A percentile compares a stretch with the other conserved stretches of the same genome.
These are phyloP conservation scores for Percopsis omiscomaycus DNA, from an alignment of 2,797 vertebrate genomes.

Conservation along the genomic window DNA sequence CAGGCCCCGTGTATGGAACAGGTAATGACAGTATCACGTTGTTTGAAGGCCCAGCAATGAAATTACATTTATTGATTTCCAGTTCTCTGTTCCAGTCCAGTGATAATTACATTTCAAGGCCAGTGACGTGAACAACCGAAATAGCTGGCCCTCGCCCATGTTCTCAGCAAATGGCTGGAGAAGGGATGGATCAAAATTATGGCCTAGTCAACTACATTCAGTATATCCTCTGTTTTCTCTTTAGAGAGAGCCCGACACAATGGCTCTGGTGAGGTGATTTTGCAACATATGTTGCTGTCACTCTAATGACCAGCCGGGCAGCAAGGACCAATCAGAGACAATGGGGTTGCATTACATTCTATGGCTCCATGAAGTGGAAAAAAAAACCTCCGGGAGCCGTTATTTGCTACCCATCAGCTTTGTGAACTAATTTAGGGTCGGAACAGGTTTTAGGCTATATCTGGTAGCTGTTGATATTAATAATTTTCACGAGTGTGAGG, in stretches of 20 bases:
- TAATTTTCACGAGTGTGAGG: neutral
- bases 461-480: neutral
- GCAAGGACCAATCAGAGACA: constrained; percentile 1
- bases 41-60: constrained; percentile 56
- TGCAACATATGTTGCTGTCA: constrained; percentile 27
- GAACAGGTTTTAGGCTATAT: neutral
- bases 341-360: constrained; percentile 2
- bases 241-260: constrained; percentile 12
- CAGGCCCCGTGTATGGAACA: constrained; percentile 44
- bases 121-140: constrained; percentile 40
- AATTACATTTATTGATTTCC: constrained; percentile 68
- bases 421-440: neutral
- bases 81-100: constrained; percentile 55
- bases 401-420: neutral
- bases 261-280: constrained; percentile 24
- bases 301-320: constrained; percentile 22
- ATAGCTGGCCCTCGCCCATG: constrained; percentile 9
- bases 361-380: neutral
- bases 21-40: constrained; percentile 52
- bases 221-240: constrained; percentile 23
- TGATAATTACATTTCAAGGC: constrained; percentile 54
- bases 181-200: constrained; percentile 22
- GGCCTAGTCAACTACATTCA: constrained; percentile 2
- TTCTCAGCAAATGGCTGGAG: constrained; percentile 33
- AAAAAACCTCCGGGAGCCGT: neutral